Evolutionary conservation across 2,797 vertebrate genomes (phyloP).

Genomic region (Picus viridis): DNA sequence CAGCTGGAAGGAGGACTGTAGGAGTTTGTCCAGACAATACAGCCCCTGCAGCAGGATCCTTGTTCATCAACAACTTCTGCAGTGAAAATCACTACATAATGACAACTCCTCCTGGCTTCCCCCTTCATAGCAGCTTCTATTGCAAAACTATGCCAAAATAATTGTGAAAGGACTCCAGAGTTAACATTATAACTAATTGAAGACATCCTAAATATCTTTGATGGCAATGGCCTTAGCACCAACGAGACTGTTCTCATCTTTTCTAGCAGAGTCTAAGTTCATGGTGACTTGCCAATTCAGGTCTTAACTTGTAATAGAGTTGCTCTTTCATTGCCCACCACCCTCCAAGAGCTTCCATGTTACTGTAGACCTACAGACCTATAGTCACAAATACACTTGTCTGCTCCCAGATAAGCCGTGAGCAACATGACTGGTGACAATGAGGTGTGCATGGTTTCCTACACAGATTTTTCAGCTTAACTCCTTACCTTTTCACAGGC

Average conservation of each 20-base stretch:
- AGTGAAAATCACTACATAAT: background rate
- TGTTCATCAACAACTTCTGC: conserved; percentile 13
- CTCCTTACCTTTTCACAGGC: background rate
- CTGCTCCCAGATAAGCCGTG: background rate
- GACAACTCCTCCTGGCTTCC: background rate
- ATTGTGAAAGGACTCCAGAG: background rate
- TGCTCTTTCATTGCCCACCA: background rate
- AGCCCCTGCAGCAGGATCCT: conserved; percentile 1
- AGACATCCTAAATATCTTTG: background rate
- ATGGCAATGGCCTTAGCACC: background rate
- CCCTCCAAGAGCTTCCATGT: background rate
- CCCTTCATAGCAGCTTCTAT: background rate
- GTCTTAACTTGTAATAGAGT: background rate
- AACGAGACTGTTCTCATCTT: background rate
- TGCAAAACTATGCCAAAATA: background rate
- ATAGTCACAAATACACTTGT: background rate
- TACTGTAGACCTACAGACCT: background rate
- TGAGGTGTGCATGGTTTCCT: background rate
- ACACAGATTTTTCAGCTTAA: background rate
- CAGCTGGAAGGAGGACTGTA: conserved; percentile 29
- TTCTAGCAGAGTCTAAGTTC: background rate
- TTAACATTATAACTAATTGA: background rate
- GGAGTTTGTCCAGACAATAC: conserved; percentile 9
- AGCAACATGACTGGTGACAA: rapidly evolving
- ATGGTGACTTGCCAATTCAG: background rate